Conservation (phyloP, 2,888 invertebrate species). For the Yponomeuta cagnagella region DNA sequence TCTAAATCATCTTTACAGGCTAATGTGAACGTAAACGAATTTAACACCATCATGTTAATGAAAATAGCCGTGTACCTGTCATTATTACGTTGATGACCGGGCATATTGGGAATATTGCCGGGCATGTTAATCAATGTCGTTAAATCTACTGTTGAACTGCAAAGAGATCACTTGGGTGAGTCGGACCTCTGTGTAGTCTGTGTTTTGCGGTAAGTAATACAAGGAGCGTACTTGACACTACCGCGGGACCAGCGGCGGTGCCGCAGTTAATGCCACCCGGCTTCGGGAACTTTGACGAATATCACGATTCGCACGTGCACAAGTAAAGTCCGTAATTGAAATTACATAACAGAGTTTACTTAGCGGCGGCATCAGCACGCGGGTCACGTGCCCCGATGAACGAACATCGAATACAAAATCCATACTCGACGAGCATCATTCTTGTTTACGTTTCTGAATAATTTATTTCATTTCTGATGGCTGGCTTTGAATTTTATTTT, state of each 20-base stretch:
- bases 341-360: slow-evolving; percentile 49
- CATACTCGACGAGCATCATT: slow-evolving; percentile 45
- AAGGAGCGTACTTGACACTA: too few relatives aligned
- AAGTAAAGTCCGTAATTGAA: slow-evolving; percentile 49
- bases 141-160: too few relatives aligned
- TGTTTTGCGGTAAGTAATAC: too few relatives aligned
- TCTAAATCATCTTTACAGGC: too few relatives aligned
- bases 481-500: slow-evolving; percentile 17
- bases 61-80: too few relatives aligned
- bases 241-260: not conserved
- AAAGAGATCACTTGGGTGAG: too few relatives aligned
- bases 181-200: too few relatives aligned
- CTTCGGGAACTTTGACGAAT: slow-evolving; percentile 12
- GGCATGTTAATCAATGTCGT: too few relatives aligned
- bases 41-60: too few relatives aligned
- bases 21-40: too few relatives aligned
- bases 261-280: not conserved
- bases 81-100: too few relatives aligned
- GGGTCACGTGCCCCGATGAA: slow-evolving; percentile 50
- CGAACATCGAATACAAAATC: slow-evolving; percentile 58
- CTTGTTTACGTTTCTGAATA: slow-evolving; percentile 39
- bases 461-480: slow-evolving; percentile 39
- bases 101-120: too few relatives aligned
- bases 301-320: slow-evolving; percentile 9
- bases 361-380: slow-evolving; percentile 52